Evolutionary conservation across 2,797 vertebrate species (phyloP).

Genomic region (Setipinna tenuifilis): DNA sequence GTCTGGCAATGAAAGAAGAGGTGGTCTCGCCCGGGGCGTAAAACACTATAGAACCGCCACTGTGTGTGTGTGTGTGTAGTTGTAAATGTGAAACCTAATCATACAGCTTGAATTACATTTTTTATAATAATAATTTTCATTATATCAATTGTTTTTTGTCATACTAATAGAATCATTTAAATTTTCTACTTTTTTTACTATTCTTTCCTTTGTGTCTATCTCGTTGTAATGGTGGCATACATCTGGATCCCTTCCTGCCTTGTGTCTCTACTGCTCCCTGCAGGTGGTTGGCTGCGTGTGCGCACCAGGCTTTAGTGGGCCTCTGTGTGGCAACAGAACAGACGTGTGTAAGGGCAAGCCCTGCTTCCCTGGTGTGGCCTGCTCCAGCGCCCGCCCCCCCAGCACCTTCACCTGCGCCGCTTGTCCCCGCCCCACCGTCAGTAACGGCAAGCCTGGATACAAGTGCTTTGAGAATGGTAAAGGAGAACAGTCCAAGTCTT

Average conservation of each 20-base stretch:
- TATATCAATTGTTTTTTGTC: too few species aligned
- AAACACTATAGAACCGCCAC: too few species aligned
- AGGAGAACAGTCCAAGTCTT: constrained; percentile 37
- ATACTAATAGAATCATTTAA: too few species aligned
- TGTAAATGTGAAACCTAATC: too few species aligned
- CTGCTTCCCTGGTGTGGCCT: constrained; percentile 76
- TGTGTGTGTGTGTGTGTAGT: too few species aligned
- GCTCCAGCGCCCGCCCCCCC: constrained; percentile 52
- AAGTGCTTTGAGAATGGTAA: constrained; percentile 82
- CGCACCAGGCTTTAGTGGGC: constrained; percentile 72
- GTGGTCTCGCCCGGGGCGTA: too few species aligned
- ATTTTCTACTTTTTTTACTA: background rate
- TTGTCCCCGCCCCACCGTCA: constrained; percentile 72
- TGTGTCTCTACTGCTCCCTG: background rate
- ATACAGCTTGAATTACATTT: too few species aligned
- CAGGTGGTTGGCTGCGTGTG: constrained; percentile 81
- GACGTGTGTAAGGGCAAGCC: constrained; percentile 74
- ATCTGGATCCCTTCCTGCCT: background rate
- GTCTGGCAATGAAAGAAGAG: too few species aligned
- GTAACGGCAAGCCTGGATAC: constrained; percentile 70
- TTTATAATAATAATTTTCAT: too few species aligned
- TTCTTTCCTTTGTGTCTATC: background rate
- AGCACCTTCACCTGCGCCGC: constrained; percentile 71
- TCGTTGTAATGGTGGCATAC: background rate
- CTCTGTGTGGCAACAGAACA: constrained; percentile 68